Base-by-base conservation (phyloP, 2,797 vertebrate genomes). In the Scarus forsteni region DNA sequence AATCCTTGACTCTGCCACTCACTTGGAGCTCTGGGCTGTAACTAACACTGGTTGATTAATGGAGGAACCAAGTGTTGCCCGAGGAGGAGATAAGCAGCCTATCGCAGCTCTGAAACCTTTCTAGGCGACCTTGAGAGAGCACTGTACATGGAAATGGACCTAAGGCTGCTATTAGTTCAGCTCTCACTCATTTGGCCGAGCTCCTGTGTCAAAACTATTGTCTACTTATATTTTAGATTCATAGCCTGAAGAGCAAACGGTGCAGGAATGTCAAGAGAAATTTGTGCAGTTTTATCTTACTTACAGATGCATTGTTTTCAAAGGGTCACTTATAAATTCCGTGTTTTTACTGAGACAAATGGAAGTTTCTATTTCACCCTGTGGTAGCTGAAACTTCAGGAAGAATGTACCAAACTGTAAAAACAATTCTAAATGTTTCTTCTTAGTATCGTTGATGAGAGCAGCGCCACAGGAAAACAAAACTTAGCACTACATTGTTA, bases 11-110 rank as follows among this genome's bases (percentile, higher is more conserved):
- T 84, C 70, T 79, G 48, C 60, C 53, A 27, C 64, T 80, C 61
- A 73, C 72, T 59, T 15, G 65, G 61, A 84, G 83, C 73, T 68
- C 65, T 69, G 66, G 65, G 80, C 77, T 76, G 84, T 92, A 92
- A 91, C 85, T 85, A 91, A 89, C 61, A 75, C 73, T 18, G 77
- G 81, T 79, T 93, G 91, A 92, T 91, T 89, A 91, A 93, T 93
- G 85, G 90, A 76, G 82, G 81, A 72, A 80, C 73, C 69, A 40
- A 44, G 82, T 88, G 74, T 88, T 44, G 85, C 91, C 88, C 7
- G 57, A 78, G 90, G 85, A 92, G 66, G 50, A 90, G 92, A 93
- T 92, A 91, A 93, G 91, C 88, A 90, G 86, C 83, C 76, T 88
- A 88, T 90, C 70, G 39, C 69, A 74, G 87, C 66, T 75, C 80